Evolutionary conservation across 2,113 vertebrate genomes (phyloP), one percentile per base, ranked within the genome.

Genomic region (Ceuthmochares aereus): DNA sequence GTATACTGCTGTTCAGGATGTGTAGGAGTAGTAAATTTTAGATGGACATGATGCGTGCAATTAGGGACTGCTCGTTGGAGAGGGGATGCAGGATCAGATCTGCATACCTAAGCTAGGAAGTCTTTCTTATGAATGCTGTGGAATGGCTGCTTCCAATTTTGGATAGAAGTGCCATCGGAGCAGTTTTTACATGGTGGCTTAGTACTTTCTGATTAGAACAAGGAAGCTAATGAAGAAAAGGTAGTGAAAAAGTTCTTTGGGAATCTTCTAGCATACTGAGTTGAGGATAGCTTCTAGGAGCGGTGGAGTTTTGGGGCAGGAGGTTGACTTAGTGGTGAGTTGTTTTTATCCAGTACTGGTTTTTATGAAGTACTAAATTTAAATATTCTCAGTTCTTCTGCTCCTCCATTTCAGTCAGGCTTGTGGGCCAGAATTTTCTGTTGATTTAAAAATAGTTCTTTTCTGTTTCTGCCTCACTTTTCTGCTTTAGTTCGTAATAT

Each of bases 31-130:
- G 73, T 23, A 49, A 64, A 68, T 80, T 55, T 37, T 59, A 54
- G 14, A 54, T 82, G 80, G 63, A 67, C 12, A 2, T 30, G 73
- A 67, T 42, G 10, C 37, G 16, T 32, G n/a, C 0, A 0, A 23
- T 67, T 70, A 75, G 45, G 14, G 19, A 64, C 30, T 90, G 32
- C 26, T 67, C 21, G 62, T 82, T 54, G 84, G 72, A 78, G 67
- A 66, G n/a, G 29, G 18, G 45, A 20, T 30, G 29, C 26, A 27
- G 36, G 55, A n/a, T 83, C 63, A 77, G 80, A 34, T 45, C 40
- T 69, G 42, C n/a, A 10, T 55, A 78, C 43, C 30, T 73, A 59
- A 75, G 27, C 55, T 51, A 7, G 42, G 42, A 58, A 14, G 20
- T 52, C 29, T 32, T 27, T 60, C 30, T 58, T 82, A 13, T 2